phyloP scores from a whole-genome alignment of 2,797 vertebrate species.

The Tympanoctomys barrerae region DNA sequence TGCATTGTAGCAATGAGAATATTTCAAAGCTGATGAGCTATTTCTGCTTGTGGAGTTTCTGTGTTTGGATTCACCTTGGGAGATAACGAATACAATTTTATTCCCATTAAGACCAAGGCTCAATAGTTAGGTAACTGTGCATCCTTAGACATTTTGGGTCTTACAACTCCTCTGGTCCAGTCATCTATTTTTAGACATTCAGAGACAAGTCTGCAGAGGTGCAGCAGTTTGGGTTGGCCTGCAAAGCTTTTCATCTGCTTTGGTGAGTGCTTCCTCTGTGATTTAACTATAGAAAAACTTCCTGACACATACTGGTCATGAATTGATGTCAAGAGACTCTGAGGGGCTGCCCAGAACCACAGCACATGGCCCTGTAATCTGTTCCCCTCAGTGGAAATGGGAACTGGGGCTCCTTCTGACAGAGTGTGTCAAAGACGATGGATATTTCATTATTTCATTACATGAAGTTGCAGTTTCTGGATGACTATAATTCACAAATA shows the following conservation, averaged over 20 bases:
- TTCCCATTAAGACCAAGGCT: background rate
- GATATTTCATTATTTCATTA: background rate
- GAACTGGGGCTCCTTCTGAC: background rate
- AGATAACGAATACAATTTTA: conserved; percentile 3
- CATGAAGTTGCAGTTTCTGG: background rate
- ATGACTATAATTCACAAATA: background rate
- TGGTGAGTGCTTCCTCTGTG: background rate
- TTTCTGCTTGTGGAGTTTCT: background rate
- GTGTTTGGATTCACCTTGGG: conserved; percentile 16
- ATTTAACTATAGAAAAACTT: conserved; percentile 36
- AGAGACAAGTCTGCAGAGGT: background rate
- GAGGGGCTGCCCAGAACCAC: background rate
- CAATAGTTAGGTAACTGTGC: background rate
- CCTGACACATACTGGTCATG: background rate
- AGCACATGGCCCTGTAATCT: background rate
- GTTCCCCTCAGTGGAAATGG: background rate
- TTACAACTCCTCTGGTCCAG: background rate
- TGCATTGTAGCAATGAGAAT: background rate
- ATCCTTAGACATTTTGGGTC: background rate
- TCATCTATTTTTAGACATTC: conserved; percentile 5
- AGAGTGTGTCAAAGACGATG: background rate
- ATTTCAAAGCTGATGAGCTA: background rate
- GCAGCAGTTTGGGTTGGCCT: background rate
- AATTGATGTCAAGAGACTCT: background rate
- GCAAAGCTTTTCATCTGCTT: background rate